A percentile compares a stretch with the other conserved stretches of the same genome.
Evolutionary conservation across 2,797 vertebrate genomes (phyloP).

Genomic region (Apodemus agrarius): DNA sequence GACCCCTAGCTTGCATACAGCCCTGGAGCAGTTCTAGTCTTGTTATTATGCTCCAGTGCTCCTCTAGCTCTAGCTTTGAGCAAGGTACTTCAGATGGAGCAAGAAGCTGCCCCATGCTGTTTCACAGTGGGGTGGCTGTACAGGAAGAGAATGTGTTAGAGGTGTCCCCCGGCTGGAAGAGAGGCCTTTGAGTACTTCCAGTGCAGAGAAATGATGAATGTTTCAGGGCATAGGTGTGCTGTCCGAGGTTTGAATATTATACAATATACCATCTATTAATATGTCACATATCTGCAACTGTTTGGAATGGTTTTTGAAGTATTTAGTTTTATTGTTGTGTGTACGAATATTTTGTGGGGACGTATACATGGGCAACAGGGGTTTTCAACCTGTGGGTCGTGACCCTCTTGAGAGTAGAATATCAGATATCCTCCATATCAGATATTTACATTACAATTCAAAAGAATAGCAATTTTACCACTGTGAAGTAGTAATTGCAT

Average conservation of each 20-base stretch:
- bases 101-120: too few species aligned
- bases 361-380: neutral
- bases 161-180: neutral
- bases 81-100: neutral
- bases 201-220: neutral
- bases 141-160: neutral
- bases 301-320: neutral
- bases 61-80: neutral
- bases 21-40: neutral
- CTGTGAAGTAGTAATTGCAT: too few species aligned
- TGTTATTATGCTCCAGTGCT: neutral
- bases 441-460: neutral
- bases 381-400: neutral
- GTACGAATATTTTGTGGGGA: neutral
- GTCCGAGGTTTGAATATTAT: neutral
- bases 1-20: accelerated
- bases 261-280: neutral
- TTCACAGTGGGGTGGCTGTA: neutral
- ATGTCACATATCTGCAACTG: neutral
- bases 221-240: neutral
- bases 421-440: neutral
- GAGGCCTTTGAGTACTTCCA: neutral
- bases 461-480: too few species aligned
- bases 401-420: neutral
- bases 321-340: neutral